Base-by-base conservation (phyloP, 1,140 invertebrate genomes). In the Potamilus streckersoni region DNA sequence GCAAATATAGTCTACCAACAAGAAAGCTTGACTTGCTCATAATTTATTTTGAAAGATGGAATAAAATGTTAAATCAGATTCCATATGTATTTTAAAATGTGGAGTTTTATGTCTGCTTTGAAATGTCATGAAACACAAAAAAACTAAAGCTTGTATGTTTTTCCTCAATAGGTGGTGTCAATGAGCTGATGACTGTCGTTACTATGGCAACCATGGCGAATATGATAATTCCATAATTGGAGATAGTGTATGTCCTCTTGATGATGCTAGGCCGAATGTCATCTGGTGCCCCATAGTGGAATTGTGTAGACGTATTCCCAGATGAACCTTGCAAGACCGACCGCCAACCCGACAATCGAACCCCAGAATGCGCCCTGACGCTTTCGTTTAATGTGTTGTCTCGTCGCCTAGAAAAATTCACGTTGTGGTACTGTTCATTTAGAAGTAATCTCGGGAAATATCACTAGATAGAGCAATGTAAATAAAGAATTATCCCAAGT, bases 361-460 rank as follows among this genome's bases (percentile, higher is more conserved):
- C 92, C 91, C 89, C 90, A 92, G 86, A 93, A 93, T 16, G 92
- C 92, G 20, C 92, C 92, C 87, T 86, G 4, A 62, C 38, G 4
- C 38, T 38, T 38, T 38, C 0, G 8, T 38, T 38, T 38, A 38
- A 38, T 38, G 4, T 8, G 38, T 23, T 23, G 23, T 38, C 38
- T 38, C 38, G 2, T 38, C 38, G 38, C 8, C 8, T 8, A 23
- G 23, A 38, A 38, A 38, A 38, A 4, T 4, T 38, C 8, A 38
- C 8, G 8, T 38, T 6, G 38, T 38, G 4, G 38, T 38, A 38
- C 38, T 8, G 38, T 38, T 8, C 38, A 2, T 38, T 8, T 38
- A 38, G 0, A 38, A 6, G 8, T 38, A 38, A 38, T 38, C 38
- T 8, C 8, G 4, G 8, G 4, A 38, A 38, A 38, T 38, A 38